Conservation (phyloP, 2,113 vertebrate genomes). For the Neolamprologus ventralis region DNA sequence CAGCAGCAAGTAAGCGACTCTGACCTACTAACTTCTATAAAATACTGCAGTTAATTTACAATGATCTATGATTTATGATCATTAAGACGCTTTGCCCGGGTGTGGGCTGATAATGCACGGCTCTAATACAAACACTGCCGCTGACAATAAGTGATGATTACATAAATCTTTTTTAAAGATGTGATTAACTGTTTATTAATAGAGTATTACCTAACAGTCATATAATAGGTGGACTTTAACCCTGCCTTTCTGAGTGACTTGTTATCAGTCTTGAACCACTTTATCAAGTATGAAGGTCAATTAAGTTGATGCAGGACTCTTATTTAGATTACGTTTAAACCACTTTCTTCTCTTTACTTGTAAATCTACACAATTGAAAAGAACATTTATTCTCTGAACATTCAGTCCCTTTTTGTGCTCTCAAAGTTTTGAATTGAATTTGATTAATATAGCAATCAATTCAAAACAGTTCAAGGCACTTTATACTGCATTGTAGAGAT, state of each 20-base stretch:
- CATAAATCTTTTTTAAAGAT: not conserved
- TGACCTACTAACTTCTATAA: not conserved
- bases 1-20: constrained; percentile 50
- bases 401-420: not conserved
- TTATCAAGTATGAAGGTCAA: not conserved
- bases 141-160: not conserved
- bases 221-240: constrained; percentile 10
- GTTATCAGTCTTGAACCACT: constrained; percentile 33
- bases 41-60: not conserved
- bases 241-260: not conserved
- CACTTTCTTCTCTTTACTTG: not conserved
- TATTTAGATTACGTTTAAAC: not conserved
- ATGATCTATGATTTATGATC: not conserved
- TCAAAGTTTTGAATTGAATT: not conserved
- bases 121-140: not conserved
- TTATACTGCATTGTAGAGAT: not conserved
- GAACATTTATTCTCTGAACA: not conserved
- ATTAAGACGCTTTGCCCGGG: not conserved
- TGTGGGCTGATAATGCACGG: not conserved
- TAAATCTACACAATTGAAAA: not conserved
- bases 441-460: not conserved
- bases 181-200: not conserved
- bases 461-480: not conserved
- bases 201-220: not conserved
- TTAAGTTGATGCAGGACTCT: not conserved